phyloP scores from a whole-genome alignment of 1,140 invertebrate genomes.

The Aethina tumida region DNA sequence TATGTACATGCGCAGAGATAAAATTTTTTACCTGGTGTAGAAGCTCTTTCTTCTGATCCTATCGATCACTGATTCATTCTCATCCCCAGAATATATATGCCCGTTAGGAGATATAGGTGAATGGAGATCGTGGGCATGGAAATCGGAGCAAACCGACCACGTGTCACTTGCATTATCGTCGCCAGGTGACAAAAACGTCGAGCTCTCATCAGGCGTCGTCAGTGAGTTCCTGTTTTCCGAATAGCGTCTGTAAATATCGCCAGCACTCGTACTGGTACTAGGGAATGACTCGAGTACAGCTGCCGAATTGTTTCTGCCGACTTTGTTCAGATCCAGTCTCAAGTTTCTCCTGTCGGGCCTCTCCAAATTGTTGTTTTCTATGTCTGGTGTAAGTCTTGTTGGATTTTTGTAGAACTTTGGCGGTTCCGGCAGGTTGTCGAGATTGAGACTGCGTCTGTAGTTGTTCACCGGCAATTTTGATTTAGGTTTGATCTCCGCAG shows the following conservation, averaged over 20 bases:
- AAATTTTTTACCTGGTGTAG: too few species aligned
- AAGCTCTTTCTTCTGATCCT: constrained; percentile 80
- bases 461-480: constrained; percentile 31
- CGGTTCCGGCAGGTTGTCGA: constrained; percentile 23
- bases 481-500: constrained; percentile 20
- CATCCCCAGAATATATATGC: constrained; percentile 32
- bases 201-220: constrained; percentile 34
- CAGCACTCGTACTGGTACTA: constrained; percentile 32
- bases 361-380: constrained; percentile 7
- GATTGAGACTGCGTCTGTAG: constrained; percentile 28
- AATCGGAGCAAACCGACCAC: constrained; percentile 57
- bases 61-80: constrained; percentile 54
- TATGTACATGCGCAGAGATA: too few species aligned
- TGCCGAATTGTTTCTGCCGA: constrained; percentile 40
- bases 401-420: constrained; percentile 15
- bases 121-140: constrained; percentile 30
- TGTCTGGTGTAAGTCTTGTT: constrained; percentile 7
- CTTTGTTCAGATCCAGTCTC: constrained; percentile 57
- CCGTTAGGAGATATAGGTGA: constrained; percentile 45
- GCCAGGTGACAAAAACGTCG: constrained; percentile 44
- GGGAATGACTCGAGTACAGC: constrained; percentile 40
- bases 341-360: constrained; percentile 41
- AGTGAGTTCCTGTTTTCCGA: constrained; percentile 36
- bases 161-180: constrained; percentile 55
- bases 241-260: constrained; percentile 33